A percentile compares a stretch with the other conserved stretches of the same genome.
Conservation (phyloP, 2,113 vertebrate genomes). For the Struthio camelus region DNA sequence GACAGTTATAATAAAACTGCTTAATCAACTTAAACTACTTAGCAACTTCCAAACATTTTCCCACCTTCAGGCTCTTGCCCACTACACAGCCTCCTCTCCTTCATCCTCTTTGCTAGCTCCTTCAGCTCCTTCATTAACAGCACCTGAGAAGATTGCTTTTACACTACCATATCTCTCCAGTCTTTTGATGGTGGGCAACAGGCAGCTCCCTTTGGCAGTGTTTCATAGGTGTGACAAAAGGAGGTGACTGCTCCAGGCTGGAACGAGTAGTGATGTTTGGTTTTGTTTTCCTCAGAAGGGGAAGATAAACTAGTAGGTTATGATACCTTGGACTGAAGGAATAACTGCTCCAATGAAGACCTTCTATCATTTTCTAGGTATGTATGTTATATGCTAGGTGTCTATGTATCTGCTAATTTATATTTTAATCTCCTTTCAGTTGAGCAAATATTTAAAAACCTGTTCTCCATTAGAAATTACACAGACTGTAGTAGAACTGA, state of each 20-base stretch:
- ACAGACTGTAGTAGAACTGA: neutral
- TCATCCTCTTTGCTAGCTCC: neutral
- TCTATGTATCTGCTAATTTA: neutral
- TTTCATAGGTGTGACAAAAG: neutral
- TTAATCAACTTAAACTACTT: neutral
- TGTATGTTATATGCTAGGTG: neutral
- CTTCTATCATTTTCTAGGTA: neutral
- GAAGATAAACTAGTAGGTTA: neutral
- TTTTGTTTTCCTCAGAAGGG: neutral
- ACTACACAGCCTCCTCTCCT: neutral
- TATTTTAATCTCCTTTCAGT: neutral
- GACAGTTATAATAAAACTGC: neutral
- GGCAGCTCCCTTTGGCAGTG: neutral
- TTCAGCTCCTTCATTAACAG: neutral
- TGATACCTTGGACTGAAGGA: neutral
- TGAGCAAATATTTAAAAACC: neutral
- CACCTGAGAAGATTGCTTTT: neutral
- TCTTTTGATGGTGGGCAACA: neutral
- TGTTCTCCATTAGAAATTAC: neutral
- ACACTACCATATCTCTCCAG: neutral
- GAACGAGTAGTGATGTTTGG: accelerated
- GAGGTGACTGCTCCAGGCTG: neutral
- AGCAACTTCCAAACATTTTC: neutral
- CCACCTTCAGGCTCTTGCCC: neutral
- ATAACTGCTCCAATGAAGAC: neutral